Conservation (phyloP, 2,797 vertebrate genomes). For the Channallabes apus region DNA sequence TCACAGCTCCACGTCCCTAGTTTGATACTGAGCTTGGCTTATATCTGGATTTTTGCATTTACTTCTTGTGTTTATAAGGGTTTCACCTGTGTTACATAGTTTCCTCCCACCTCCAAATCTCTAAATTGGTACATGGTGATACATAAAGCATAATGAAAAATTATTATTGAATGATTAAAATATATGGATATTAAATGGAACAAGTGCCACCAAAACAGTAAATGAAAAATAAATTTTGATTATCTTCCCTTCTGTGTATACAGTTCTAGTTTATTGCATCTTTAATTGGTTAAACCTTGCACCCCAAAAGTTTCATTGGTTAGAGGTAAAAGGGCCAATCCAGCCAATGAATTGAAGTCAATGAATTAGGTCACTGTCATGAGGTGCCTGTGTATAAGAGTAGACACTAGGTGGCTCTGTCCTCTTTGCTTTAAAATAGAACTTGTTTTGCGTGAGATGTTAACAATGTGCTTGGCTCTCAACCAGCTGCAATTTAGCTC, state of each 20-base stretch:
- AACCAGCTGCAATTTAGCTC: constrained; percentile 40
- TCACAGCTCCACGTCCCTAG: neutral
- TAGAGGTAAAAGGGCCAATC: too few relatives aligned
- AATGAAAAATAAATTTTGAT: neutral
- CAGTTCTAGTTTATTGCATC: neutral
- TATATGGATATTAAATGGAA: neutral
- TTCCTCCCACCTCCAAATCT: neutral
- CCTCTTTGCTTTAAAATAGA: constrained; percentile 18
- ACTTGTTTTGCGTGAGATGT: constrained; percentile 27
- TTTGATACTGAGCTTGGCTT: neutral
- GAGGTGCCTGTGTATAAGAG: neutral
- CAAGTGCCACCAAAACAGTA: neutral
- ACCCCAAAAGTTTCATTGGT: neutral
- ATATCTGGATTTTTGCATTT: neutral
- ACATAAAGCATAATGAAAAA: neutral
- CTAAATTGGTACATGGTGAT: neutral
- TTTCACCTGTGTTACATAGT: neutral
- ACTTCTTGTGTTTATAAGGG: neutral
- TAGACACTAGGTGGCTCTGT: constrained; percentile 57
- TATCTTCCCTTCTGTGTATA: neutral
- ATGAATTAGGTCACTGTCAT: neutral
- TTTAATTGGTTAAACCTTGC: too few relatives aligned
- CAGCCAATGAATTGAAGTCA: too few relatives aligned
- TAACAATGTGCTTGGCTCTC: constrained; percentile 27
- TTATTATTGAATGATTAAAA: neutral